A percentile compares a stretch with the other conserved stretches of the same genome.
Conservation (phyloP, 2,797 vertebrate genomes). For the Coregonus suidteri region DNA sequence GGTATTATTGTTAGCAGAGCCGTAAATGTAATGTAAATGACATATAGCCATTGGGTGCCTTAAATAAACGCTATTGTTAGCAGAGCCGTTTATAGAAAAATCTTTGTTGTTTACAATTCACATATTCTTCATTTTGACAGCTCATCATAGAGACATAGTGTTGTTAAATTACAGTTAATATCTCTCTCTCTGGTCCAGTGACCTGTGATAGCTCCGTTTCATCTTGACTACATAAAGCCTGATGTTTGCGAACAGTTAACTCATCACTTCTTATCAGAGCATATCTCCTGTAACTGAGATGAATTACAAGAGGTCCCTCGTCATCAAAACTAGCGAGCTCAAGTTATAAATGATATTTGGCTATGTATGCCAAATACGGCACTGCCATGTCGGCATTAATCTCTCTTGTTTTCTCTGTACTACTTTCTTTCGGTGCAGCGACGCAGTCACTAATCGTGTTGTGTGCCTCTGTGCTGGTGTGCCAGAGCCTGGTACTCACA, state of each 20-base stretch:
- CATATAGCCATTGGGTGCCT: too few species aligned
- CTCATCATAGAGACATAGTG: slow-evolving; percentile 45
- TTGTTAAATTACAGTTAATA: slow-evolving; percentile 62
- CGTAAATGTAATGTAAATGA: too few species aligned
- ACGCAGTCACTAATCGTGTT: slow-evolving; percentile 25
- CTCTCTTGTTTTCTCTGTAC: slow-evolving; percentile 35
- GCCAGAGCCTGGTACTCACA: slow-evolving; percentile 2
- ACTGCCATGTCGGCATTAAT: slow-evolving; percentile 57
- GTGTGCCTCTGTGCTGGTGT: slow-evolving; percentile 37
- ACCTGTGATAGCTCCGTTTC: slow-evolving; percentile 60
- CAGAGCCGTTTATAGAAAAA: not conserved
- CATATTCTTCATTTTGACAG: not conserved
- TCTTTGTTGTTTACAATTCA: not conserved
- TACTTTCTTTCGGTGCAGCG: not conserved
- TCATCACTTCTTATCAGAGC: slow-evolving; percentile 70
- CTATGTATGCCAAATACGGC: slow-evolving; percentile 56
- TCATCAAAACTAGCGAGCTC: slow-evolving; percentile 55
- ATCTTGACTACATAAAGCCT: slow-evolving; percentile 68
- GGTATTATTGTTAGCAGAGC: too few species aligned
- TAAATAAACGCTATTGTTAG: not conserved
- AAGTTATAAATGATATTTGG: slow-evolving; percentile 46
- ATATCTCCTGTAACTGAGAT: slow-evolving; percentile 62
- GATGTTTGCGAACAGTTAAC: slow-evolving; percentile 71
- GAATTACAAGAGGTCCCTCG: slow-evolving; percentile 69
- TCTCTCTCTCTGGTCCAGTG: slow-evolving; percentile 58